Evolutionary conservation across 2,888 invertebrate species (phyloP), one percentile per base, ranked within the genome.

Genomic region (Sesia apiformis): DNA sequence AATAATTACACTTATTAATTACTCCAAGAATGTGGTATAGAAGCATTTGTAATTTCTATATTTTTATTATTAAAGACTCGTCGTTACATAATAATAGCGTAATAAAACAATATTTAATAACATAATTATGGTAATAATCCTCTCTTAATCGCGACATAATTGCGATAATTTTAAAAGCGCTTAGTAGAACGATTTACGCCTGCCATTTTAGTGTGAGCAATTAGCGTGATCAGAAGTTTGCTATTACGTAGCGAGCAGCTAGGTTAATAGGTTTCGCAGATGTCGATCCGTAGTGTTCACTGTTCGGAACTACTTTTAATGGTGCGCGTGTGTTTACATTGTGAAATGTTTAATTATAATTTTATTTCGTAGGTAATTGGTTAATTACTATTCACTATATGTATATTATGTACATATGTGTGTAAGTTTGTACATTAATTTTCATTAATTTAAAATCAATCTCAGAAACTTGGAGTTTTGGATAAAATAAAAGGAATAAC

Each of bases 221-320:
- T 75, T 74, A 73, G 67, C 64, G 65, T 63, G 67, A 71, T 74
- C 72, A 67, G 63, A 68, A 74, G 65, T 70, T 74, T 69, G 76
- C 72, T 67, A 62, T 68, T 60, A 68, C 63, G 63, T 64, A 64
- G 57, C 59, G 58, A 66, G 63, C 72, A 74, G 76, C 64, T 60
- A 59, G 58, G 41, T 60, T 58, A 52, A 62, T 62, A 57, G 60
- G 40, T 49, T 54, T 40, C 63, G 63, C 75, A 74, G 74, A 64
- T 73, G 72, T 7, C 65, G 67, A 72, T 72, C 61, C 67, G 65
- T 59, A 54, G 23, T 50, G 43, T 51, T 58, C 52, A 54, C n/a
- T 50, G 43, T 51, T 58, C 52, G 41, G 4, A 60, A 62, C 62
- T 62, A 60, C 59, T 62, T 62, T 59, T 59, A 58, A 59, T 62